Conservation (phyloP, 2,113 vertebrate species). For the Argyrosomus japonicus region DNA sequence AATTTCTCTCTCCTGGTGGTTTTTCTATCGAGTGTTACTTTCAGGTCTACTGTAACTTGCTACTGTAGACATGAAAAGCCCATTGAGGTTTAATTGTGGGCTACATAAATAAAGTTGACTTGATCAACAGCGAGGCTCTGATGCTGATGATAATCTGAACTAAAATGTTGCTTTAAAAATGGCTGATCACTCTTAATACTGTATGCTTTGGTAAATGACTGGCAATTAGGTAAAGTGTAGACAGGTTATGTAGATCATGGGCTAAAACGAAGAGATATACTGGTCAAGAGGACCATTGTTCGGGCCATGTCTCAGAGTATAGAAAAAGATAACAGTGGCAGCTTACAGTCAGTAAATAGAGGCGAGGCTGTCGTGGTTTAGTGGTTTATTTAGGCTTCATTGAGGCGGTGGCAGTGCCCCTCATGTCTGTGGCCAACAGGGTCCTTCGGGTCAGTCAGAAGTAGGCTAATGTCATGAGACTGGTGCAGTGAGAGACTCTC, state of each 20-base stretch:
- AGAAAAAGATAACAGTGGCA: conserved; percentile 64
- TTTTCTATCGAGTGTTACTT: too few species aligned
- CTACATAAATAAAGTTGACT: neutral
- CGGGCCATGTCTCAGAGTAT: conserved; percentile 56
- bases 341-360: conserved; percentile 62
- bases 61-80: neutral
- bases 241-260: neutral
- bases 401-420: conserved; percentile 54
- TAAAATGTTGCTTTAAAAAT: neutral
- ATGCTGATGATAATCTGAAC: neutral
- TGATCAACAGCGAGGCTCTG: neutral
- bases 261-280: neutral
- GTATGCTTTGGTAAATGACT: neutral
- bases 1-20: too few species aligned
- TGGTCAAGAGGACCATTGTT: conserved; percentile 48
- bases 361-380: conserved; percentile 50
- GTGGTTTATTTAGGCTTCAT: conserved; percentile 71
- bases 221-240: neutral
- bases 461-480: conserved; percentile 44
- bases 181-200: neutral
- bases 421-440: conserved; percentile 57
- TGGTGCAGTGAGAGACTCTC: conserved; percentile 18
- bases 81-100: neutral
- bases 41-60: neutral
- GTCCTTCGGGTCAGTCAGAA: conserved; percentile 54